Conservation (phyloP, 2,888 invertebrate species). For the Microctonus hyperodae region DNA sequence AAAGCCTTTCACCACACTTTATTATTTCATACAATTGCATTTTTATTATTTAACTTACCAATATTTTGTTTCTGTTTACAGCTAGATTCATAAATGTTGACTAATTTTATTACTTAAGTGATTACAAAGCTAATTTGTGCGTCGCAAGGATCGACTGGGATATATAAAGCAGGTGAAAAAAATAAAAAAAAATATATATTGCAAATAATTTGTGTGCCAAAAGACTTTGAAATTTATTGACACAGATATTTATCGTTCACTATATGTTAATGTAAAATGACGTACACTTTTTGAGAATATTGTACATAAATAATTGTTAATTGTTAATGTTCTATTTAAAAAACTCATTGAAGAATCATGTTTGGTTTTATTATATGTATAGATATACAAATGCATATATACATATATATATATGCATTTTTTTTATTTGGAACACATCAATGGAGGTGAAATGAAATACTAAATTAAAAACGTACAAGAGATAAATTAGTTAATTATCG, state of each 20-base stretch:
- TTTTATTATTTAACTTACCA: slow-evolving; percentile 18
- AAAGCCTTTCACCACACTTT: slow-evolving; percentile 39
- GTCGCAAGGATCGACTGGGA: slow-evolving; percentile 31
- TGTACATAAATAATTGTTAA: slow-evolving; percentile 32
- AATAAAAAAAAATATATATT: slow-evolving; percentile 48
- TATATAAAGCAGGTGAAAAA: slow-evolving; percentile 45
- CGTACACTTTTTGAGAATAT: slow-evolving; percentile 34
- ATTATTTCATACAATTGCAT: neutral
- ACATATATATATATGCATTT: too few species aligned
- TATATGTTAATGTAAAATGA: slow-evolving; percentile 34
- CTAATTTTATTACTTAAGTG: slow-evolving; percentile 15
- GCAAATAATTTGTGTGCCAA: slow-evolving; percentile 50
- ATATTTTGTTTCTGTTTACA: neutral
- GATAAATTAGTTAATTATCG: neutral
- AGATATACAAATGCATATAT: neutral
- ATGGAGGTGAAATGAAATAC: slow-evolving; percentile 10
- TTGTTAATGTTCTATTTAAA: slow-evolving; percentile 21
- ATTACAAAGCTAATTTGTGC: slow-evolving; percentile 25
- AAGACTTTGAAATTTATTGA: slow-evolving; percentile 57
- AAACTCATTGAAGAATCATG: neutral
- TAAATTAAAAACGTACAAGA: neutral
- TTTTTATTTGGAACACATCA: neutral
- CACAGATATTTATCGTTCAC: slow-evolving; percentile 41
- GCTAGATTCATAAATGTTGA: slow-evolving; percentile 10
- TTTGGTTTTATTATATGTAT: slow-evolving; percentile 7